Conservation (phyloP, 1,140 invertebrate genomes). For the Drosophila punjabiensis region DNA sequence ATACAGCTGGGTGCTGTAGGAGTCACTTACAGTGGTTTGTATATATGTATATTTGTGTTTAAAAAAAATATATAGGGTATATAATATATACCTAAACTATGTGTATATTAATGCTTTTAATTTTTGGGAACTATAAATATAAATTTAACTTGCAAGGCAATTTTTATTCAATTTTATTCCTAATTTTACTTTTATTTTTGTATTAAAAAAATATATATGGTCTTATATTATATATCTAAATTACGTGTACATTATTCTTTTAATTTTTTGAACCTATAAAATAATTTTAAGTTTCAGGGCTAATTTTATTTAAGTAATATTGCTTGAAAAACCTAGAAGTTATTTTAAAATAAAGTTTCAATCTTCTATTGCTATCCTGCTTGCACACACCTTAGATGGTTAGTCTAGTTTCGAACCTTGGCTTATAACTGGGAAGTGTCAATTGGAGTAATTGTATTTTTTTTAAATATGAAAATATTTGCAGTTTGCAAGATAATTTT, state of each 20-base stretch:
- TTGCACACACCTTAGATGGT: neutral
- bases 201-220: neutral
- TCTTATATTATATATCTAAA: neutral
- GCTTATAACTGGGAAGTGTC: neutral
- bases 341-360: neutral
- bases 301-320: neutral
- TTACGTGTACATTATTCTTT: neutral
- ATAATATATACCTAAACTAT: neutral
- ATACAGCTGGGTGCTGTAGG: constrained; percentile 28
- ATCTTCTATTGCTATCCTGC: neutral
- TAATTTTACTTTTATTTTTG: neutral
- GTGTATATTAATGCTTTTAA: neutral
- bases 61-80: neutral
- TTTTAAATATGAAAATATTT: too few species aligned
- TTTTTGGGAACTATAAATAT: too few species aligned
- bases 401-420: neutral
- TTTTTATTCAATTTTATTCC: too few species aligned
- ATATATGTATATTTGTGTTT: neutral
- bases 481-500: too few species aligned
- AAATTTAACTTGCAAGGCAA: too few species aligned
- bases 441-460: too few species aligned
- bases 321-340: too few species aligned
- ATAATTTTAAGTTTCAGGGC: accelerated
- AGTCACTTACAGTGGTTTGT: neutral
- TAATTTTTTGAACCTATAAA: neutral